Percentiles rank a stretch among this genome's conserved stretches.
Conservation (phyloP, 1,140 invertebrate genomes). For the Aporrectodea caliginosa region DNA sequence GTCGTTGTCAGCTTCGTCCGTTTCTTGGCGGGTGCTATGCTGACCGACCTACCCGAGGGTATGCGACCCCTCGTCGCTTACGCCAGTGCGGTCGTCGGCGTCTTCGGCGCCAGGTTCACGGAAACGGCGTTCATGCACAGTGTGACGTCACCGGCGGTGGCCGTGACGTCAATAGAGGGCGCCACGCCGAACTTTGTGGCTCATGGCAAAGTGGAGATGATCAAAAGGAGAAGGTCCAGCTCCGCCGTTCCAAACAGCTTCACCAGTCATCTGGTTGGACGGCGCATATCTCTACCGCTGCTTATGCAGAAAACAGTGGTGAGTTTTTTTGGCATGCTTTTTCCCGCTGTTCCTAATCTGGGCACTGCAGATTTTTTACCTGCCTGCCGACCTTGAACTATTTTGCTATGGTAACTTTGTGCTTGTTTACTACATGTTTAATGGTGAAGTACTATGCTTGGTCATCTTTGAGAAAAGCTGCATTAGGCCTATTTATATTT, state of each 20-base stretch:
- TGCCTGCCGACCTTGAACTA: no score
- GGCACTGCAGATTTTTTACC: no score
- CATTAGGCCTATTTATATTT: no score
- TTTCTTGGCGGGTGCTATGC: constrained; percentile 48
- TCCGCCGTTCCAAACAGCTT: constrained; percentile 47
- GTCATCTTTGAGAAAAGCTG: no score
- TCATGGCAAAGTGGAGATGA: constrained; percentile 52
- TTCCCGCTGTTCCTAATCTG: no score
- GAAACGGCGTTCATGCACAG: constrained; percentile 50
- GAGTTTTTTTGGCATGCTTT: no score
- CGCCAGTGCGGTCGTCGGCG: constrained; percentile 48
- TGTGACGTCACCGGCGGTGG: constrained; percentile 46
- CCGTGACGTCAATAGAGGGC: constrained; percentile 29
- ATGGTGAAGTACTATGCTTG: no score
- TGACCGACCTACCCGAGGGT: constrained; percentile 45
- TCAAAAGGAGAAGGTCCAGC: constrained; percentile 51
- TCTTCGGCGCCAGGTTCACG: constrained; percentile 53
- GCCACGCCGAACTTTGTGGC: constrained; percentile 40
- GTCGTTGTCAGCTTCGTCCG: constrained; percentile 49
- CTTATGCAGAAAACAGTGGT: constrained; percentile 54
- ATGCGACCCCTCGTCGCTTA: constrained; percentile 51
- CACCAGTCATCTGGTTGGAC: constrained; percentile 37
- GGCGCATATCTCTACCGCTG: constrained; percentile 53
- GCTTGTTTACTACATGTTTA: no score
- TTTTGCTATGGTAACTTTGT: no score